Evolutionary conservation across 2,888 invertebrate genomes (phyloP), one percentile per base, ranked within the genome.

Genomic region (Ophion obscuratus): DNA sequence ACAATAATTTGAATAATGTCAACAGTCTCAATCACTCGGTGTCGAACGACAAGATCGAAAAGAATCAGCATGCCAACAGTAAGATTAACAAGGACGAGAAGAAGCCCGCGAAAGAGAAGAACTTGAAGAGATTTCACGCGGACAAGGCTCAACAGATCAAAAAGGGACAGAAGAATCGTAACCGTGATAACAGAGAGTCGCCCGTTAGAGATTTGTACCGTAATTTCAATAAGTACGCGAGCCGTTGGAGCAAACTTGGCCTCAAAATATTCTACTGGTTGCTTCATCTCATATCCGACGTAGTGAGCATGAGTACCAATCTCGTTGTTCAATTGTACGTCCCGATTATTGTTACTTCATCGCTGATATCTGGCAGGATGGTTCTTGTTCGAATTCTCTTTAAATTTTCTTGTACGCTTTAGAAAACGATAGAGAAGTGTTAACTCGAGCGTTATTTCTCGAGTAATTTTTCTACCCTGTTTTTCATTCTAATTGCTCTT

Each of bases 201-300:
- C 91, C 92, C 14, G 89, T 93, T 36, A 93, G 92, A 84, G 92
- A 93, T 86, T 89, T 93, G 27, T 92, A 88, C 85, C 92, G 92
- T 87, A 92, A 91, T 90, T 92, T 95, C 84, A 95, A 95, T 88
- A 95, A 95, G 87, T 95, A 95, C 88, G 93, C 95, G 27, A 94
- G 94, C 86, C 94, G 95, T 68, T 96, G 95, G 95, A 95, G 95
- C 93, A 95, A 95, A 93, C 92, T 95, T 81, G 94, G 94, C 83
- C 92, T 95, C 57, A 95, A 95, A 90, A 96, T 97, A 82, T 93
- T 97, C 81, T 95, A 96, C 83, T 98, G 98, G 98, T 96, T 98
- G 84, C 95, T 97, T 88, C 96, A 97, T 94, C 95, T 98, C 89
- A 95, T 98, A 36, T 97, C 96, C 40, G 98, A 98, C 93, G 97